Conservation (phyloP, 2,797 vertebrate genomes). For the Cyprinodon diabolis region DNA sequence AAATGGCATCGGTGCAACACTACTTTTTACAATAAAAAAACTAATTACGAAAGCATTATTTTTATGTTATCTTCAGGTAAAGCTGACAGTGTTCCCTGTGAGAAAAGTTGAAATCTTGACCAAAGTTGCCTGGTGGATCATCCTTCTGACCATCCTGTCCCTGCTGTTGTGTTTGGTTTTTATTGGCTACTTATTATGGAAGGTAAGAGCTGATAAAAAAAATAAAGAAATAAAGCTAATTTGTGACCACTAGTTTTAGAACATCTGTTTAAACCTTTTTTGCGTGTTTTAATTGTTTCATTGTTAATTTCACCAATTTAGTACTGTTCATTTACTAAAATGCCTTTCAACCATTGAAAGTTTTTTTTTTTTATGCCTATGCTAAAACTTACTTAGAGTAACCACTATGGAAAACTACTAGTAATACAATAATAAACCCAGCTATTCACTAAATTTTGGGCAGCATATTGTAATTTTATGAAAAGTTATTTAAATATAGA, state of each 20-base stretch:
- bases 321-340: not conserved
- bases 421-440: too few species aligned
- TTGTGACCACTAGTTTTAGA: not conserved
- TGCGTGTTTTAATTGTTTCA: not conserved
- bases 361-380: too few species aligned
- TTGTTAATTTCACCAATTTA: not conserved
- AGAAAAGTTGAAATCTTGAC: slow-evolving; percentile 79
- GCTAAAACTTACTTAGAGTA: not conserved
- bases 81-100: slow-evolving; percentile 89
- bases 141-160: slow-evolving; percentile 85
- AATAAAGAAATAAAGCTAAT: not conserved
- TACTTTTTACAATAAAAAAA: not conserved
- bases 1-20: too few species aligned
- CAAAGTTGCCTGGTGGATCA: slow-evolving; percentile 92
- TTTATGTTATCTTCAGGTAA: slow-evolving; percentile 76
- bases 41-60: not conserved
- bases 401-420: not conserved
- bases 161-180: slow-evolving; percentile 86
- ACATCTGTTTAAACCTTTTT: not conserved
- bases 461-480: too few species aligned
- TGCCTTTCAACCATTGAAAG: not conserved
- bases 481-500: too few species aligned
- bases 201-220: slow-evolving; percentile 78
- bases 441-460: too few species aligned
- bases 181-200: slow-evolving; percentile 86